Base-by-base conservation (phyloP, 2,888 invertebrate genomes). In the Drosophila rellima region DNA sequence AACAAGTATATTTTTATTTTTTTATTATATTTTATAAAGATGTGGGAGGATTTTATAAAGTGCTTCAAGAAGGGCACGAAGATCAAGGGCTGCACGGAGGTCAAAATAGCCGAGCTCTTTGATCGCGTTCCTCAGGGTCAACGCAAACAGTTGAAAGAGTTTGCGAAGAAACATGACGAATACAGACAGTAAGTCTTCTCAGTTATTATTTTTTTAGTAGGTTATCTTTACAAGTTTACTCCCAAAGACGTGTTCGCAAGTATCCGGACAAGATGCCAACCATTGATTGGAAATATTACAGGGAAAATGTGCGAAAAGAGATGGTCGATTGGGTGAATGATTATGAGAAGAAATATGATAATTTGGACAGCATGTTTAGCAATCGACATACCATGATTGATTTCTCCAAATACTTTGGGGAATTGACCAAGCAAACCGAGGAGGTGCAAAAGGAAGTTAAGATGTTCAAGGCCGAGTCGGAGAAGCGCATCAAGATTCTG, bases 271-370 rank as follows among this genome's bases (percentile, higher is more conserved):
- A 94, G 45, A 91, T 96, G 35, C 97, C 97, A 11, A 94, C 95
- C 90, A 96, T 98, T 78, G 96, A 98, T 92, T 98, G 98, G 96
- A 92, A 94, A 0, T 92, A 93, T 56, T 98, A 98, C 93, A 96
- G 96, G 91, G 92, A 94, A 37, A 93, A 94, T 39, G 94, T 94
- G 44, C 93, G 94, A 1, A 93, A 97, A 18, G 94, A 96, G 0
- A 93, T 95, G 57, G 93, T 96, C 62, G 95, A 95, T 33, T 94
- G 98, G 94, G 97, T 98, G 0, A 96, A 96, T 35, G 95, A 94
- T 50, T 98, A 97, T 92, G 95, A 97, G 91, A 96, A 96, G 88
- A 95, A 96, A 78, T 98, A 97, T 79, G 82, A 88, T 17, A 84
- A 87, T 6, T 31, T 91, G 0, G 85, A 85, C 17, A 82, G 70